Base-by-base conservation (phyloP, 2,113 vertebrate genomes). In the Eolophus roseicapilla region DNA sequence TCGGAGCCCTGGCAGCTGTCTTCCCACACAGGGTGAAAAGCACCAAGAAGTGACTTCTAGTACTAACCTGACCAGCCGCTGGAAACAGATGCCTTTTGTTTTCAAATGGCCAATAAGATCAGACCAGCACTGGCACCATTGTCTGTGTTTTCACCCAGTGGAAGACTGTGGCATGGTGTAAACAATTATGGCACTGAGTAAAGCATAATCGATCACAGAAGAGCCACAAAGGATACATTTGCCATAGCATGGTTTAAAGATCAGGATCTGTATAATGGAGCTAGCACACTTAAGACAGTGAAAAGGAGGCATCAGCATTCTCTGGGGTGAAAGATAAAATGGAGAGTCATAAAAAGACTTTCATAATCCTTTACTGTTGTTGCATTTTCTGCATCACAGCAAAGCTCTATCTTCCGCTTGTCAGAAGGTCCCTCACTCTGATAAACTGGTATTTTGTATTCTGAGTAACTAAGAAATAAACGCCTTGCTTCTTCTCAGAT, bases 51-150 rank as follows among this genome's bases (percentile, higher is more conserved):
- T 86, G 94, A 95, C 82, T 87, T 90, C 75, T 69, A 95, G 94
- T 93, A 83, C 94, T 93, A 96, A 96, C 95, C 84, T 96, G 95
- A 92, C 25, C 68, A 76, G 68, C 77, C 63, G 4, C 87, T 86
- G 88, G 13, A 78, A 94, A 97, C 97, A 97, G 94, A 96, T 4
- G 78, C 90, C 93, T 91, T 93, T 95, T 97, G 89, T 97, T 96
- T 92, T 89, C 86, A 90, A 81, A 91, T 27, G 62, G 87, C 93
- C 75, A 95, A 57, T 94, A 96, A 88, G 96, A 94, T 90, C 90
- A 81, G 91, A 92, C 55, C 78, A 84, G 86, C 86, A 79, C 95
- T 97, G 97, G 92, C 93, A 97, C 97, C 93, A 97, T 97, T 97
- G 97, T 97, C 93, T 95, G 59, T 94, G 60, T 95, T 92, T 95